Evolutionary conservation across 2,113 vertebrate species (phyloP).

Genomic region (Galeopterus variegatus): DNA sequence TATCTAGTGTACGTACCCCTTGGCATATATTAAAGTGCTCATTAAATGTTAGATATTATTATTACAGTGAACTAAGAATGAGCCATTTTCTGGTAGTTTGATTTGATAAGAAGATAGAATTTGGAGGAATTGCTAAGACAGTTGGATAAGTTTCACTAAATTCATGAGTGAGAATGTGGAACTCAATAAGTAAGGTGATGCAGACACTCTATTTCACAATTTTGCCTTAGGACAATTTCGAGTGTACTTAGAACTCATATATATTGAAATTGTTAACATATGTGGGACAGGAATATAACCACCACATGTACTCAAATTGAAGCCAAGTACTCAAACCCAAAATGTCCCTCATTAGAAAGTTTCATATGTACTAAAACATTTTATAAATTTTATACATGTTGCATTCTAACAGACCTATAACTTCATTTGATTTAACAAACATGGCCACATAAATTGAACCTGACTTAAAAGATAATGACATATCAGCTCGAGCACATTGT

Average conservation of each 20-base stretch:
- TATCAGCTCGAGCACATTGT: background rate
- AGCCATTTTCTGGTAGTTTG: background rate
- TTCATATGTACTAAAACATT: slow-evolving; percentile 40
- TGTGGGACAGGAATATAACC: background rate
- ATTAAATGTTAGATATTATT: background rate
- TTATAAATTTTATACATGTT: slow-evolving; percentile 42
- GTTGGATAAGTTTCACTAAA: slow-evolving; percentile 3
- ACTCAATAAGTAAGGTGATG: background rate
- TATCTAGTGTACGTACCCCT: background rate
- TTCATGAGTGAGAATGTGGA: background rate
- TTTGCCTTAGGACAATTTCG: background rate
- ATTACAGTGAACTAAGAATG: slow-evolving; percentile 8
- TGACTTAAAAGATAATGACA: slow-evolving; percentile 41
- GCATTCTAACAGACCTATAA: slow-evolving; percentile 26
- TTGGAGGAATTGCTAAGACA: background rate
- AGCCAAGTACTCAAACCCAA: background rate
- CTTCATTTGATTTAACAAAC: slow-evolving; percentile 60
- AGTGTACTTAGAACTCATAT: background rate
- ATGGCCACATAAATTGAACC: background rate
- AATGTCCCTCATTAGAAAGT: slow-evolving; percentile 7
- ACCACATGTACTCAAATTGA: slow-evolving; percentile 34
- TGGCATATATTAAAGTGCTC: background rate
- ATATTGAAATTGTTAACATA: slow-evolving; percentile 19
- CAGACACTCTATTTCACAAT: background rate
- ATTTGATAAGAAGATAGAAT: background rate